These are phyloP conservation scores for Silurus aristotelis DNA, from an alignment of 2,797 vertebrate species.

Conservation along the genomic window DNA sequence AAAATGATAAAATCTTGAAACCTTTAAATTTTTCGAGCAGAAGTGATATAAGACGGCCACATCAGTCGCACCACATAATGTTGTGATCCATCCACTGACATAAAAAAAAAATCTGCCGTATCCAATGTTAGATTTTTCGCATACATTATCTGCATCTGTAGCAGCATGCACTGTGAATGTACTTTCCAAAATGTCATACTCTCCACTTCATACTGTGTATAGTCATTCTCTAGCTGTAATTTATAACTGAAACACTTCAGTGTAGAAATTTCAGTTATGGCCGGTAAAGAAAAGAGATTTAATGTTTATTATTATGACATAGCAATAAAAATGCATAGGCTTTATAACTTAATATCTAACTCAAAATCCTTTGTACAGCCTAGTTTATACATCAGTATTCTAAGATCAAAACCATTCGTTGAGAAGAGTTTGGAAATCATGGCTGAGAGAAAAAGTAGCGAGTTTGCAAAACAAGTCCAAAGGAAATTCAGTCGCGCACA, in stretches of 20 bases:
- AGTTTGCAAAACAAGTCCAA: conserved; percentile 88
- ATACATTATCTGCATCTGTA: background rate
- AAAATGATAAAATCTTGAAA: conserved; percentile 69
- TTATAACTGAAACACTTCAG: conserved; percentile 16
- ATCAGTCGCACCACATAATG: conserved; percentile 68
- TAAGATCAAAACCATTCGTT: background rate
- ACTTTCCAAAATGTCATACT: background rate
- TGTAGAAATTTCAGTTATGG: background rate
- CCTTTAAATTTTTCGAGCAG: conserved; percentile 75
- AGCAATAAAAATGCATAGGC: conserved; percentile 1
- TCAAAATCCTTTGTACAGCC: background rate
- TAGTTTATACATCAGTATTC: background rate
- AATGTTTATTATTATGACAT: conserved; percentile 31
- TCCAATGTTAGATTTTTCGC: too few relatives aligned
- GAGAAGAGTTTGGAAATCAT: conserved; percentile 24
- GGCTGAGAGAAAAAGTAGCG: conserved; percentile 60
- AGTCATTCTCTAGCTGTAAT: background rate
- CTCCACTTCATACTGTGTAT: background rate
- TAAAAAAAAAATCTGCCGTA: conserved; percentile 39
- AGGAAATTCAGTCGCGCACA: conserved; percentile 87
- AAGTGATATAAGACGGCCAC: conserved; percentile 73
- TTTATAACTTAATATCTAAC: background rate
- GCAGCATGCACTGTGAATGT: background rate
- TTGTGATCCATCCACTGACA: conserved; percentile 64
- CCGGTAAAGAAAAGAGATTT: conserved; percentile 30